Conservation (phyloP, 2,797 vertebrate species). For the Tachyglossus aculeatus region DNA sequence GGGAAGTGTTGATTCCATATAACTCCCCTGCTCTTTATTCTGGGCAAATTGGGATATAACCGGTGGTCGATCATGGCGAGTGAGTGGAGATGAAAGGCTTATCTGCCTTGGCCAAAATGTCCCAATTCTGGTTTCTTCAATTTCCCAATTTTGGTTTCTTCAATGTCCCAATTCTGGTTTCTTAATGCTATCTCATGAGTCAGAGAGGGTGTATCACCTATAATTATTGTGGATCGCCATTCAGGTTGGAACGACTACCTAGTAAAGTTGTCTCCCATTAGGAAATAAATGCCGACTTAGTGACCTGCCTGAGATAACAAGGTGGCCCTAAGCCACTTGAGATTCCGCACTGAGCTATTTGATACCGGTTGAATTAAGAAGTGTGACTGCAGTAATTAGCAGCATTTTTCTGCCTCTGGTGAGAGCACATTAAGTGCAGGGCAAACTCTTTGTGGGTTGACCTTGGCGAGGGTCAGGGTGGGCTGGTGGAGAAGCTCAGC, state of each 20-base stretch:
- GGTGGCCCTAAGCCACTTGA: slow-evolving; percentile 73
- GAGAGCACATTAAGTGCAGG: slow-evolving; percentile 47
- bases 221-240: slow-evolving; percentile 71
- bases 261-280: slow-evolving; percentile 67
- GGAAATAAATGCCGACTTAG: slow-evolving; percentile 62
- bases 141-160: too few relatives aligned
- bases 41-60: neutral
- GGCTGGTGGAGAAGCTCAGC: slow-evolving; percentile 40
- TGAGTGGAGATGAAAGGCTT: slow-evolving; percentile 16
- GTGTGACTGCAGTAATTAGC: slow-evolving; percentile 83
- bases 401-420: slow-evolving; percentile 57
- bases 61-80: slow-evolving; percentile 15
- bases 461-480: slow-evolving; percentile 59
- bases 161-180: too few relatives aligned
- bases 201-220: slow-evolving; percentile 70
- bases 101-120: neutral
- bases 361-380: slow-evolving; percentile 74
- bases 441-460: slow-evolving; percentile 61
- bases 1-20: neutral
- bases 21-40: neutral
- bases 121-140: too few relatives aligned
- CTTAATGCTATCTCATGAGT: slow-evolving; percentile 58
- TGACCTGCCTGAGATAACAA: slow-evolving; percentile 70
- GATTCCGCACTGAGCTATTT: slow-evolving; percentile 64
- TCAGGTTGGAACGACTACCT: slow-evolving; percentile 75